phyloP scores from a whole-genome alignment of 2,797 vertebrate genomes.

The Botia almorhae region DNA sequence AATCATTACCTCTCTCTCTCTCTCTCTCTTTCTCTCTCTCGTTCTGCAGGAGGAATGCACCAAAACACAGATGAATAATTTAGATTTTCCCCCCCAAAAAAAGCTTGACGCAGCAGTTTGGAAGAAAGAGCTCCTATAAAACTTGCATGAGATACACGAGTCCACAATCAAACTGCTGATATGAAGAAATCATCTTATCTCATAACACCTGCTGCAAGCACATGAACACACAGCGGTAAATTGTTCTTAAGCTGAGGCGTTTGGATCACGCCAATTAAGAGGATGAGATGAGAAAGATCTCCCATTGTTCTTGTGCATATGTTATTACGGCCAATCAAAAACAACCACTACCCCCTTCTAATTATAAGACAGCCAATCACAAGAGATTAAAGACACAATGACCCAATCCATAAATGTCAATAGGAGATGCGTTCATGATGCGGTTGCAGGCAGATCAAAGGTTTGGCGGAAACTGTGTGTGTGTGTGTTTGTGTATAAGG shows the following conservation, averaged over 20 bases:
- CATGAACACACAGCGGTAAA: conserved; percentile 13
- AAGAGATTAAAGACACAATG: conserved; percentile 42
- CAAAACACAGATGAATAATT: conserved; percentile 81
- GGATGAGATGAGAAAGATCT: conserved; percentile 34
- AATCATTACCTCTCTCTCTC: not conserved
- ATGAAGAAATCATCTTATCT: conserved; percentile 78
- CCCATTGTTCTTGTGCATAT: conserved; percentile 71
- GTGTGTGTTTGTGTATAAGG: not conserved
- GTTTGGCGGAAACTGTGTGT: not conserved
- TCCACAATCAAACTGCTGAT: conserved; percentile 73
- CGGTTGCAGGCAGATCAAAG: conserved; percentile 30
- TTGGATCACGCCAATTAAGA: conserved; percentile 10
- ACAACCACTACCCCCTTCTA: conserved; percentile 45
- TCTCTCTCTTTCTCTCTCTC: conserved; percentile 34
- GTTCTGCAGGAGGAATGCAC: conserved; percentile 66
- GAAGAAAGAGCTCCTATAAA: conserved; percentile 66
- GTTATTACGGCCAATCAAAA: conserved; percentile 74
- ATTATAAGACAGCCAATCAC: conserved; percentile 38
- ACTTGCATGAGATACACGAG: conserved; percentile 79
- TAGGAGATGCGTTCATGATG: conserved; percentile 38
- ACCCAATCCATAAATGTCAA: conserved; percentile 15
- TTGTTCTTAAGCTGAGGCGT: conserved; percentile 15
- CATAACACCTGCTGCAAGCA: conserved; percentile 27
- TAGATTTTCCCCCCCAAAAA: conserved; percentile 68
- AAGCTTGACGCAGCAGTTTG: conserved; percentile 78